These are phyloP conservation scores for Adelognathus sp. DNA, from an alignment of 2,888 invertebrate genomes.

Conservation along the genomic window DNA sequence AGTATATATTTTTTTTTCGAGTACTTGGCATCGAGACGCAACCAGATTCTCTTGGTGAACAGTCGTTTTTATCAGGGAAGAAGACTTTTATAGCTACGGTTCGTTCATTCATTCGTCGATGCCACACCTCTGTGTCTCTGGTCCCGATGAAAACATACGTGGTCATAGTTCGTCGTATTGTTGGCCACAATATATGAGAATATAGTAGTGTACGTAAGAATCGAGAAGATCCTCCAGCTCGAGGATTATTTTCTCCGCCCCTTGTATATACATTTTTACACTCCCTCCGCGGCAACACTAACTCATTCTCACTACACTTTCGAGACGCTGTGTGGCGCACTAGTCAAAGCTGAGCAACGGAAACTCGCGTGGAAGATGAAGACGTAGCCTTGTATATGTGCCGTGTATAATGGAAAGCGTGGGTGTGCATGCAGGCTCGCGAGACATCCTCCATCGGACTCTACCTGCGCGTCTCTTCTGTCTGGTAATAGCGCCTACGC, in stretches of 20 bases:
- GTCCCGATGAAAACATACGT: conserved; percentile 26
- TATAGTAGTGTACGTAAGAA: too few relatives aligned
- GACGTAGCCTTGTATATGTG: conserved; percentile 4
- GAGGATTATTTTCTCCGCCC: conserved; percentile 1
- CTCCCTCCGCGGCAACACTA: background rate
- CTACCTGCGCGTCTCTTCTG: background rate
- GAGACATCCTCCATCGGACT: conserved; percentile 7
- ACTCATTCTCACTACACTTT: conserved; percentile 22
- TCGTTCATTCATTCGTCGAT: conserved; percentile 64
- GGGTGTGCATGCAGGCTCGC: conserved; percentile 14
- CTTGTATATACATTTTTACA: background rate
- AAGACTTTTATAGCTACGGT: background rate
- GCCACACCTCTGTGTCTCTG: conserved; percentile 66
- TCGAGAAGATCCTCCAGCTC: conserved; percentile 7
- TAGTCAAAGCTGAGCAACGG: conserved; percentile 16
- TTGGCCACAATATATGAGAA: background rate
- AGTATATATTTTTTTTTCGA: too few relatives aligned
- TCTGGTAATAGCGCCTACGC: conserved; percentile 32
- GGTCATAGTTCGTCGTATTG: conserved; percentile 24
- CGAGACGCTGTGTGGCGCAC: background rate
- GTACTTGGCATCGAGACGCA: too few relatives aligned
- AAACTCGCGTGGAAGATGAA: conserved; percentile 43
- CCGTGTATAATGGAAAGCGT: conserved; percentile 25
- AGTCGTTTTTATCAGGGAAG: too few relatives aligned
- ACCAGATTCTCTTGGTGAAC: too few relatives aligned